Evolutionary conservation across 2,113 vertebrate species (phyloP), one percentile per base, ranked within the genome.

Genomic region (Cottus gobio): DNA sequence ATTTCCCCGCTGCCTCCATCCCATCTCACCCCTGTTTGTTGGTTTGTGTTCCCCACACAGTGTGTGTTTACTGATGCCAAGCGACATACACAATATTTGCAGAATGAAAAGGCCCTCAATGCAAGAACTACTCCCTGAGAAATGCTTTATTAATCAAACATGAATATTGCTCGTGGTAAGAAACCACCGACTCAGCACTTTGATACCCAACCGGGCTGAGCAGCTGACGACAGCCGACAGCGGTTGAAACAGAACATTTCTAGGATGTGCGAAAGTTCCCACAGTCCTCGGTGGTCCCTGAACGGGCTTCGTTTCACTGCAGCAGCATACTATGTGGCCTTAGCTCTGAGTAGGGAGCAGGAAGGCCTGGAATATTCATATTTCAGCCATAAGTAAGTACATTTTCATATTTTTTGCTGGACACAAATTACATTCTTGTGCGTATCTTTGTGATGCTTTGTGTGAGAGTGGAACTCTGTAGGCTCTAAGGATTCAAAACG

Each of bases 1-100:
- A 37, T 69, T 24, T 64, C 34, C 20, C 71, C n/a, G 20, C 70
- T 37, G 37, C 73, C 52, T 48, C 63, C 50, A 12, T 77, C 80
- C 78, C 48, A 16, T 87, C 81, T 73, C 63, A 62, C 80, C 69
- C 39, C 4, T 56, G 88, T 60, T 63, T 64, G 77, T 65, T 62
- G 28, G 57, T 39, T 68, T 63, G 67, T 80, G 83, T 69, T n/a
- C 74, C 42, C 50, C 75, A 54, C 63, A 18, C 42, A 5, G 6
- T 11, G 50, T 28, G 62, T 79, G 8, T 83, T 76, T 79, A 62
- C 75, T 50, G 80, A 80, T 75, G 54, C 69, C n/a, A 80, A 72
- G 31, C 26, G 60, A 80, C 73, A 24, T 46, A 20, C 72, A 50
- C 57, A 70, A 85, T 85, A 74, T 85, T 83, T 77, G 30, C 67